Evolutionary conservation across 2,888 invertebrate species (phyloP).

Genomic region (Papilio elwesi): DNA sequence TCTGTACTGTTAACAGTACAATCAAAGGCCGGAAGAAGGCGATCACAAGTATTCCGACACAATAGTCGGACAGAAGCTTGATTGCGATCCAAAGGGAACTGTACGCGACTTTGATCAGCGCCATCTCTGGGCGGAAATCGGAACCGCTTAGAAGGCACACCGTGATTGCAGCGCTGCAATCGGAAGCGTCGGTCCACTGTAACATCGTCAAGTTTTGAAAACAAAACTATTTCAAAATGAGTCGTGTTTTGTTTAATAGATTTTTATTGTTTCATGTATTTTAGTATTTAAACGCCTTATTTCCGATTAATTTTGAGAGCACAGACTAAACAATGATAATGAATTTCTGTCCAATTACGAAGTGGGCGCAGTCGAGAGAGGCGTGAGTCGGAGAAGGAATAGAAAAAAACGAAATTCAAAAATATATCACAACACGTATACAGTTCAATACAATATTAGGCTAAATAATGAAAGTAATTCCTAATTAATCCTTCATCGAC

Average conservation of each 20-base stretch:
- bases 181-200: conserved; percentile 17
- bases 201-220: not conserved
- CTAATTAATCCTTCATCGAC: too few relatives aligned
- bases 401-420: too few relatives aligned
- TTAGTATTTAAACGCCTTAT: not conserved
- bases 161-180: conserved; percentile 44
- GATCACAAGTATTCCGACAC: conserved; percentile 56
- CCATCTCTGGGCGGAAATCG: conserved; percentile 78
- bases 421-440: too few relatives aligned
- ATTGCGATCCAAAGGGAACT: conserved; percentile 66
- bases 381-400: too few relatives aligned
- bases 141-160: conserved; percentile 68
- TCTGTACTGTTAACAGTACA: not conserved
- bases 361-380: too few relatives aligned
- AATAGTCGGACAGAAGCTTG: conserved; percentile 56
- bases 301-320: too few relatives aligned
- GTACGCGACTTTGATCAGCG: conserved; percentile 52
- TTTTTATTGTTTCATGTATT: not conserved
- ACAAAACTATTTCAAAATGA: conserved; percentile 1
- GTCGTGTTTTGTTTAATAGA: not conserved
- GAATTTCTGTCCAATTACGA: too few relatives aligned
- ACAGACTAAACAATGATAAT: too few relatives aligned
- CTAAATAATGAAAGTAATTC: too few relatives aligned
- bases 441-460: too few relatives aligned
- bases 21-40: conserved; percentile 67